phyloP scores from a whole-genome alignment of 35 echinoderm and acorn worm species.

The Antedon bifida region DNA sequence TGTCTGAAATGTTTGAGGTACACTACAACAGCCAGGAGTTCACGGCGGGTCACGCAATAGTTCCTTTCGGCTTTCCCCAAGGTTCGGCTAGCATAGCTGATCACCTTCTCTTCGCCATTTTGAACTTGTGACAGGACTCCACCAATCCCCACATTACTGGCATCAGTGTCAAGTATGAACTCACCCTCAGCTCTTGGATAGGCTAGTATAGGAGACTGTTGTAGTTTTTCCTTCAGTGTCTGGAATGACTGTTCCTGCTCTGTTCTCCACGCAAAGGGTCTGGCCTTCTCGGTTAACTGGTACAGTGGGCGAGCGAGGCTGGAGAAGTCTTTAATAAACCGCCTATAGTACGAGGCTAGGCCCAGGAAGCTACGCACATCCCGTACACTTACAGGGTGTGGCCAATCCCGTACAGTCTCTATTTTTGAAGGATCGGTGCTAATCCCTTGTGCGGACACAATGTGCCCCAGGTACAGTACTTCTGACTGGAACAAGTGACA shows the following conservation, averaged over 20 bases:
- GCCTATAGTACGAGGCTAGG: slow-evolving; percentile 26
- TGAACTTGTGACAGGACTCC: slow-evolving; percentile 16
- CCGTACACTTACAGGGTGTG: slow-evolving; percentile 1
- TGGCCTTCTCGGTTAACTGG: slow-evolving; percentile 7
- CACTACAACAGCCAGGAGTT: too few species aligned
- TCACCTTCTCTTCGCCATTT: slow-evolving; percentile 14
- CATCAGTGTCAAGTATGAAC: slow-evolving; percentile 34
- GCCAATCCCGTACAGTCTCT: slow-evolving; percentile 23
- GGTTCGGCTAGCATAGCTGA: slow-evolving; percentile 5
- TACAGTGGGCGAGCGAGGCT: slow-evolving; percentile 23
- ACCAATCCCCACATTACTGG: slow-evolving; percentile 7
- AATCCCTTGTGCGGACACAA: slow-evolving; percentile 19
- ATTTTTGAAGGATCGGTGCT: slow-evolving; percentile 19
- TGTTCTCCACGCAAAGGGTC: slow-evolving; percentile 6
- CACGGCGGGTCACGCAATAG: too few species aligned
- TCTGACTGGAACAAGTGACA: not conserved
- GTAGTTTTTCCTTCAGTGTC: slow-evolving; percentile 8
- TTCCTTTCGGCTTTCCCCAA: not conserved
- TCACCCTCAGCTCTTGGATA: not conserved
- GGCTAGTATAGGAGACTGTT: slow-evolving; percentile 7
- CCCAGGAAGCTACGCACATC: slow-evolving; percentile 42
- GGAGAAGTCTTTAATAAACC: slow-evolving; percentile 27
- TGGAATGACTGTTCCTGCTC: slow-evolving; percentile 18
- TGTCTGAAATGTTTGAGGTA: not conserved
- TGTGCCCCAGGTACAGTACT: slow-evolving; percentile 42